phyloP scores from a whole-genome alignment of 1,140 invertebrate species.

The Melitaea cinxia region DNA sequence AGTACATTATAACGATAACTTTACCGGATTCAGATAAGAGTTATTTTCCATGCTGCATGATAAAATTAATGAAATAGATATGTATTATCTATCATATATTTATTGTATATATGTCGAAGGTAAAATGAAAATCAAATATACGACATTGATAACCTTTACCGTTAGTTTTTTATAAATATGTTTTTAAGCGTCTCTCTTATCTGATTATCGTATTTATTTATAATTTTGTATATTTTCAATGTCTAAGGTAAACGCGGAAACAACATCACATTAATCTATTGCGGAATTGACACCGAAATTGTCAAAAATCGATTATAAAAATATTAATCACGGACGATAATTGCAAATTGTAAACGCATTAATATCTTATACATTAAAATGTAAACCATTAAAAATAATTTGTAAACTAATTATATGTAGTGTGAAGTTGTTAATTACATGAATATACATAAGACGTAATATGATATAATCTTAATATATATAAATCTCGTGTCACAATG shows the following conservation, averaged over 20 bases:
- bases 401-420: no score
- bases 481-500: no score
- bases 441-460: no score
- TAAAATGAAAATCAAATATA: neutral
- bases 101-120: neutral
- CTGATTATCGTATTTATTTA: neutral
- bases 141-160: slow-evolving; percentile 2
- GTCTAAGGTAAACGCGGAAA: neutral
- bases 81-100: no score
- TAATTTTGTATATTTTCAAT: neutral
- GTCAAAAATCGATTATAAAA: neutral
- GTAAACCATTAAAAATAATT: neutral
- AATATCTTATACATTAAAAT: neutral
- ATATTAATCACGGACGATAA: neutral
- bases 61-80: no score
- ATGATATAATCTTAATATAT: no score
- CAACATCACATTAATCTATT: neutral
- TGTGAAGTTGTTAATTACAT: no score
- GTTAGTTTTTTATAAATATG: slow-evolving; percentile 2
- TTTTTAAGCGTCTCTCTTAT: neutral
- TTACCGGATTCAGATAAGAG: neutral
- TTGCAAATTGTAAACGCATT: neutral
- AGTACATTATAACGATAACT: neutral
- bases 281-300: neutral
- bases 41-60: neutral